Percentiles rank a stretch among this genome's conserved stretches.
phyloP scores from a whole-genome alignment of 2,113 vertebrate species.

The Mellivora capensis region DNA sequence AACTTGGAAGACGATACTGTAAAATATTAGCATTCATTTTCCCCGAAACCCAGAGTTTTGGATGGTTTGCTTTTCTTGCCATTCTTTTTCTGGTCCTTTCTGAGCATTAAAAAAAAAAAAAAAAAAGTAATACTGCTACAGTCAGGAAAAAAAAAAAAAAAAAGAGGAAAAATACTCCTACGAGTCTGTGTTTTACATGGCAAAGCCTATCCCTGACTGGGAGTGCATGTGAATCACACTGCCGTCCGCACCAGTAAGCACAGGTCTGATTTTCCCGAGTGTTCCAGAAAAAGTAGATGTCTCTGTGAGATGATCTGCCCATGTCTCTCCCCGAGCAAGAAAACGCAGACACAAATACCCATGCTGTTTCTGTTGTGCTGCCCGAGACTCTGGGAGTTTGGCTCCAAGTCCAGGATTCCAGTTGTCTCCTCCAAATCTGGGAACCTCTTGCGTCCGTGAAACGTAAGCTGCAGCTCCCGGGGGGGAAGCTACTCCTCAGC shows the following conservation, averaged over 20 bases:
- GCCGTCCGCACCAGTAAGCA: neutral
- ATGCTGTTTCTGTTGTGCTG: neutral
- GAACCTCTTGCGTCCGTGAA: conserved; percentile 56
- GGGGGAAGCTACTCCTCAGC: neutral
- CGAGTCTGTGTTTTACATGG: neutral
- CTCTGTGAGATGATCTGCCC: conserved; percentile 5
- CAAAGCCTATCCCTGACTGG: neutral
- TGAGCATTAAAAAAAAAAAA: neutral
- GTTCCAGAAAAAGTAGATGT: conserved; percentile 13
- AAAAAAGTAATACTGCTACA: neutral
- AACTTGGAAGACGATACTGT: neutral
- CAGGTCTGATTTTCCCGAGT: conserved; percentile 9
- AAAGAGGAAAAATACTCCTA: neutral
- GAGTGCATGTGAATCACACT: neutral
- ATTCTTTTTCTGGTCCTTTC: neutral
- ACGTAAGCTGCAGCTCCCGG: neutral
- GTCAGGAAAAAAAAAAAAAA: neutral
- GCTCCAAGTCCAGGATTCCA: conserved; percentile 33
- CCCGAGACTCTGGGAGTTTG: conserved; percentile 46
- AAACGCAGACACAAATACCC: conserved; percentile 30
- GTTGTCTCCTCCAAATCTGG: conserved; percentile 33
- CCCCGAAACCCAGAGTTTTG: neutral
- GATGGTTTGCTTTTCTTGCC: neutral
- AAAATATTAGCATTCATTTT: neutral
- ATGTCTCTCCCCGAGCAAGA: neutral